Conservation (phyloP, 2,888 invertebrate species). For the Alloscopus bannaensis region DNA sequence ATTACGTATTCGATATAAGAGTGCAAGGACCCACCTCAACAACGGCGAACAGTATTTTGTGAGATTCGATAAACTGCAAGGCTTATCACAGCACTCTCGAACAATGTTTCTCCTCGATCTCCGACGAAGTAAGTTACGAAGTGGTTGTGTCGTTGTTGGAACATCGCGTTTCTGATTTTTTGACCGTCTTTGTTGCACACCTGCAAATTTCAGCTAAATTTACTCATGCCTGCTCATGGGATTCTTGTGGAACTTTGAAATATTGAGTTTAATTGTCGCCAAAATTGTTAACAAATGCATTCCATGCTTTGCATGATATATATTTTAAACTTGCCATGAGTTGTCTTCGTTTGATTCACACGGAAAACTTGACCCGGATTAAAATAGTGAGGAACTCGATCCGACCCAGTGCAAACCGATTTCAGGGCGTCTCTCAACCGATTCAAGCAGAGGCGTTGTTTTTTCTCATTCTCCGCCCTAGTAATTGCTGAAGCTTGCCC, state of each 20-base stretch:
- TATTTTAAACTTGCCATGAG: neutral
- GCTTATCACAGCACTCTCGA: constrained; percentile 46
- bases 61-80: constrained; percentile 26
- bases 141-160: neutral
- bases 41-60: constrained; percentile 36
- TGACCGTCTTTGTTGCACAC: neutral
- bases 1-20: neutral
- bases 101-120: constrained; percentile 52
- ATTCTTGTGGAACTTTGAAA: neutral
- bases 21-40: constrained; percentile 6
- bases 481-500: neutral
- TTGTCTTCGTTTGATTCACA: neutral
- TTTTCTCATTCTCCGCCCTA: neutral
- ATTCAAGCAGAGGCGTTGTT: constrained; percentile 36
- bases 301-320: too few species aligned
- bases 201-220: neutral
- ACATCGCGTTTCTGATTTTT: neutral
- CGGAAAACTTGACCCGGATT: constrained; percentile 3
- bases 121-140: constrained; percentile 9
- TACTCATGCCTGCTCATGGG: neutral
- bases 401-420: constrained; percentile 20
- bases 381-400: constrained; percentile 19
- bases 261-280: too few species aligned
- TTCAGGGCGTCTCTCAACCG: constrained; percentile 33
- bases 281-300: too few species aligned